These are phyloP conservation scores for Cataglyphis cursor DNA, from an alignment of 2,888 invertebrate genomes.

Conservation along the genomic window DNA sequence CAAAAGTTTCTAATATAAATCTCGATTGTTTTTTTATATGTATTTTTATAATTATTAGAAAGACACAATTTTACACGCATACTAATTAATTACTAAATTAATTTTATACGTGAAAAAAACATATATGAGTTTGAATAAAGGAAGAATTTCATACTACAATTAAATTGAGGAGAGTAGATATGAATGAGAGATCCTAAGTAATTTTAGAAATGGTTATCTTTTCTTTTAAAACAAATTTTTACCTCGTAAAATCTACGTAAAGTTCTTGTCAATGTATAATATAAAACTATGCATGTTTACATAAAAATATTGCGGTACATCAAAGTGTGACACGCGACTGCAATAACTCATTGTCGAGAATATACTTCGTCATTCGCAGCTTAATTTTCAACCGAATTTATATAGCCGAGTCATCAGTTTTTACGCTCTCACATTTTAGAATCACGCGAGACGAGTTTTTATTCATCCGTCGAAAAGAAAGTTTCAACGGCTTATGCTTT, in stretches of 20 bases:
- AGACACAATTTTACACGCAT: neutral
- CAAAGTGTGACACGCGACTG: slow-evolving; percentile 15
- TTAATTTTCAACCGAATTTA: slow-evolving; percentile 54
- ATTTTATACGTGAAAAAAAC: neutral
- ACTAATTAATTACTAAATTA: neutral
- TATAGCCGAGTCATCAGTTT: slow-evolving; percentile 49
- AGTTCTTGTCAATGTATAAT: slow-evolving; percentile 28
- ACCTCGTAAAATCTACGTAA: neutral
- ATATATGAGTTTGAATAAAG: too few species aligned
- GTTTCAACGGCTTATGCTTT: slow-evolving; percentile 9
- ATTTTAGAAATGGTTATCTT: neutral
- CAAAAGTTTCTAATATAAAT: neutral
- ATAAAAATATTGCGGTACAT: slow-evolving; percentile 26
- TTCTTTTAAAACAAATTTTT: neutral
- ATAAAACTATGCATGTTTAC: neutral
- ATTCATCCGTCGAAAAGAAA: slow-evolving; percentile 22
- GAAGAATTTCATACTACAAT: too few species aligned
- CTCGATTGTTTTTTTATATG: neutral
- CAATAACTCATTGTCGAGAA: slow-evolving; percentile 31
- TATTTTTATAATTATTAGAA: neutral
- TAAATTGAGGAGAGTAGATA: too few species aligned
- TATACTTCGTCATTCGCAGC: slow-evolving; percentile 40
- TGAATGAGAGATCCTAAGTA: too few species aligned
- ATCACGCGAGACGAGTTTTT: slow-evolving; percentile 31
- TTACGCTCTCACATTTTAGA: slow-evolving; percentile 46